A percentile compares a stretch with the other conserved stretches of the same genome.
Evolutionary conservation across 1,140 invertebrate species (phyloP).

Genomic region (Anthonomus grandis): DNA sequence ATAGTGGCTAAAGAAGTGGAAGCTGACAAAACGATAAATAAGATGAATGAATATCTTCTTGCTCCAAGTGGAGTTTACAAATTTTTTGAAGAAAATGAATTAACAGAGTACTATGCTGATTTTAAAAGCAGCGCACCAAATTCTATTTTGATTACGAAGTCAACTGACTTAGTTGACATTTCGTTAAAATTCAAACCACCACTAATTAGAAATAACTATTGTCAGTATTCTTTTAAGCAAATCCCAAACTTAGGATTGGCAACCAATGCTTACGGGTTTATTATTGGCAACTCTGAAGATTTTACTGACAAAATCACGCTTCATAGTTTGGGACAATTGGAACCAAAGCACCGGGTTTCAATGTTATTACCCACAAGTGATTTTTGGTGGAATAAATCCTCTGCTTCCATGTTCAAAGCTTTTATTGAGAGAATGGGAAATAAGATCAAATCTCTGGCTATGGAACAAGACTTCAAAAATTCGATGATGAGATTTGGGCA

Average conservation of each 20-base stretch:
- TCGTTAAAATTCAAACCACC: neutral
- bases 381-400: neutral
- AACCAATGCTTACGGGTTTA: neutral
- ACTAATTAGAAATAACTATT: neutral
- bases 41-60: neutral
- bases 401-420: neutral
- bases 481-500: neutral
- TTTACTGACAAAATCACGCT: neutral
- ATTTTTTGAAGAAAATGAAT: neutral
- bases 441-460: neutral
- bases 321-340: too few relatives aligned
- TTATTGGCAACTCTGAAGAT: too few relatives aligned
- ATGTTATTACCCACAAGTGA: too few relatives aligned
- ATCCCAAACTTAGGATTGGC: neutral
- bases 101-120: neutral
- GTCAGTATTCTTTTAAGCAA: too few relatives aligned
- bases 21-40: neutral
- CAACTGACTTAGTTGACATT: neutral
- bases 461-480: neutral
- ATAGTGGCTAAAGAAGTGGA: neutral
- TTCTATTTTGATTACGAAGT: neutral
- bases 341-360: too few relatives aligned
- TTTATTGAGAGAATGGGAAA: neutral
- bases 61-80: neutral
- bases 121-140: neutral